Base-by-base conservation (phyloP, 2,797 vertebrate genomes). In the Chrysocyon brachyurus region DNA sequence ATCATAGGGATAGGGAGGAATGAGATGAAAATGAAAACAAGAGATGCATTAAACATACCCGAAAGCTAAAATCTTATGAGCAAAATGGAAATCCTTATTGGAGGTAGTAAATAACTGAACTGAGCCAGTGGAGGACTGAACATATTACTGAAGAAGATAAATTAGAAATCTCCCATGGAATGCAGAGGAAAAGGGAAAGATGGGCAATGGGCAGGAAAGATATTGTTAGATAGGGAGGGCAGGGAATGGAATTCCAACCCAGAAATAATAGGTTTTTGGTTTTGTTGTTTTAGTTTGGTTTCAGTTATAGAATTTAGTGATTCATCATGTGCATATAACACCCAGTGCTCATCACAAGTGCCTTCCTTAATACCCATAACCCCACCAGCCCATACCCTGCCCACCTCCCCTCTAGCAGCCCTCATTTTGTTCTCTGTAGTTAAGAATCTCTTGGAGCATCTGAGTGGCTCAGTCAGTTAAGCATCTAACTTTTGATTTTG, bases 21-120 rank as follows among this genome's bases (percentile, higher is more conserved):
- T 61, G 49, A 83, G 17, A 77, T 57, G 9, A 92, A 82, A 75
- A 61, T 66, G 31, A 70, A 90, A 97, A 79, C 46, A 68, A 26
- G 85, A 86, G 87, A 79, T 87, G 68, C 63, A 36, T 85, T 57
- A 59, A 87, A 77, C 87, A 36, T 73, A 40, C 66, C 82, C 8
- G 5, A 90, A 94, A 63, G 26, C 49, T 3, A 68, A 83, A 86
- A 63, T 83, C 49, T 73, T 52, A 79, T 63, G 36, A 94, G 54
- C 59, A 82, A 86, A 94, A 83, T 78, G 61, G 61, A 85, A 97
- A 95, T 90, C 84, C 46, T 61, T 83, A 56, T 49, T 86, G 83
- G 72, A 96, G 19, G 7, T 33, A 77, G 81, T 91, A 77, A 94
- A 96, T 85, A 86, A 87, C 49, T 4, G 22, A 95, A 73, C 28